Evolutionary conservation across 92 coral and sea anemone species (phyloP).

Genomic region (Umimayanthus kanabou): DNA sequence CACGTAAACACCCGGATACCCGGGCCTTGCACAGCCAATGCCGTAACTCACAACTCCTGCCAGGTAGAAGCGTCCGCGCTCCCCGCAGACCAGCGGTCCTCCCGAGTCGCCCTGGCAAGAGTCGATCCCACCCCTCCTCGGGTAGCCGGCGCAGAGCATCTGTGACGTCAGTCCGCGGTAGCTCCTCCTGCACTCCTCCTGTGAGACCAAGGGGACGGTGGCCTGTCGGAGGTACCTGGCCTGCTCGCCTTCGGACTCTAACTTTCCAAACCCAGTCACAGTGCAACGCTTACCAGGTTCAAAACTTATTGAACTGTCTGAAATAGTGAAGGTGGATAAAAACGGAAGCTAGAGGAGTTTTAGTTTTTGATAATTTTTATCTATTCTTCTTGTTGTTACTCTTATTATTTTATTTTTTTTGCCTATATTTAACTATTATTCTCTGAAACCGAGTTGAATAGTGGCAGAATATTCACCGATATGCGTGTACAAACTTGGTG

Average conservation of each 20-base stretch:
- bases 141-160: constrained; percentile 72
- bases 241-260: constrained; percentile 45
- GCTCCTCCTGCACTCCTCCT: constrained; percentile 1
- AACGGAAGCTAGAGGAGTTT: no score
- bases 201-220: constrained; percentile 46
- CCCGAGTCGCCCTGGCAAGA: constrained; percentile 76
- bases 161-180: constrained; percentile 45
- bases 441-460: no score
- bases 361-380: no score
- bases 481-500: no score
- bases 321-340: background rate
- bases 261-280: constrained; percentile 60
- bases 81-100: constrained; percentile 67
- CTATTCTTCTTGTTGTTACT: no score
- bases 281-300: constrained; percentile 54
- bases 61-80: constrained; percentile 53
- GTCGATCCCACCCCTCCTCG: constrained; percentile 50
- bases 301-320: constrained; percentile 27
- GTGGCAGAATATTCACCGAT: no score
- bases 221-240: constrained; percentile 46
- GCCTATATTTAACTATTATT: no score
- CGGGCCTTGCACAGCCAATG: constrained; percentile 57
- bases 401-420: no score
- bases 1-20: constrained; percentile 66
- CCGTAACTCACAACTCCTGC: constrained; percentile 68